Evolutionary conservation across 2,888 invertebrate species (phyloP), one percentile per base, ranked within the genome.

Genomic region (Thymelicus lineola): DNA sequence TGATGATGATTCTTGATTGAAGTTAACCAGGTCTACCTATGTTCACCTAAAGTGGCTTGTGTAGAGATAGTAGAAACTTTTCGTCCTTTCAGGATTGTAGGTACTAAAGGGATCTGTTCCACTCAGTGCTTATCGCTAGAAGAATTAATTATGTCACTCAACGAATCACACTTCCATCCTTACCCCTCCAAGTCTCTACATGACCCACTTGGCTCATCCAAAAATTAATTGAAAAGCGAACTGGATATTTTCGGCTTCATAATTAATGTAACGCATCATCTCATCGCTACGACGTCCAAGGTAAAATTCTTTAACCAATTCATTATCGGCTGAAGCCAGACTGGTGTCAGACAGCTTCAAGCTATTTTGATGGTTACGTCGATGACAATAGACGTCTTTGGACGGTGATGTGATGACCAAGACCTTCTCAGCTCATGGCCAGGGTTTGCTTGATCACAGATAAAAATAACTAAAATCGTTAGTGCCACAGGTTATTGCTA

Each of bases 231-330:
- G 7, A 50, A 50, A 50, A 50, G 15, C 6, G 12, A 7, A 7
- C 48, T 55, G 28, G 42, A 12, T 10, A 42, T 10, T 42, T 42
- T 42, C 10, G 12, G 20, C 53, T 55, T 28, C 20, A 28, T 28
- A 55, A 20, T 55, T 55, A 28, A 55, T 55, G 5, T 55, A 28
- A 55, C 12, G 6, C 28, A 20, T 55, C 28, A 28, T 20, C 28
- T 55, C 55, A 50, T 28, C 28, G 10, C 7, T 12, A 55, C 28
- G 42, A 10, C 42, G 42, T 48, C 46, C 62, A 66, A 66, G 66
- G 66, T 42, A 38, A 66, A 66, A 66, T 66, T 66, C 60, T 60
- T 48, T 42, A 59, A 38, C n/a, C 38, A 60, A 60, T 58, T 46
- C 55, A 46, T 50, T 55, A 45, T 10, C 28, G 14, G 64, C 12